These are phyloP conservation scores for Puffinus mauretanicus DNA, from an alignment of 2,113 vertebrate species.

Conservation along the genomic window DNA sequence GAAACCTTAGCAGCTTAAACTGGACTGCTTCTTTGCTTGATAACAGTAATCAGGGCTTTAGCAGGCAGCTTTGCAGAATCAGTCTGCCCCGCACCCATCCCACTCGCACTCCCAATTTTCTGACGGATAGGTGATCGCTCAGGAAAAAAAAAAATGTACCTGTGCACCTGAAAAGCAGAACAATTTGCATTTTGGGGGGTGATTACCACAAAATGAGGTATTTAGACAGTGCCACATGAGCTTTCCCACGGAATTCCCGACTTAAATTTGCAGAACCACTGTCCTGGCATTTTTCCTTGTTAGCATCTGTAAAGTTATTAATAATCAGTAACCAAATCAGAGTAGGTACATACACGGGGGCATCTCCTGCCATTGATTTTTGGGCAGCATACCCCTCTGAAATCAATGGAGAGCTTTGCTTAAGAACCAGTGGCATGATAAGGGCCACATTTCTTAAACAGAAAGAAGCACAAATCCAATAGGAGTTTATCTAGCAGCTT, in stretches of 20 bases:
- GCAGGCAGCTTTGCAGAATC: slow-evolving; percentile 40
- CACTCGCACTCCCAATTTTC: background rate
- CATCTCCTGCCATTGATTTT: background rate
- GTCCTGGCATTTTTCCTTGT: background rate
- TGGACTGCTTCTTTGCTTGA: slow-evolving; percentile 47
- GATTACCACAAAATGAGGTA: background rate
- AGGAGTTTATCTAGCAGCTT: background rate
- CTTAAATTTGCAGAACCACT: background rate
- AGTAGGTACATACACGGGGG: background rate
- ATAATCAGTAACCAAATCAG: slow-evolving; percentile 8
- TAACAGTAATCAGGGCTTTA: slow-evolving; percentile 64
- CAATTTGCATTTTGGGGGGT: background rate
- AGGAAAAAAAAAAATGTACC: background rate
- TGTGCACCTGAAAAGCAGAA: background rate
- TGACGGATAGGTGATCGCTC: background rate
- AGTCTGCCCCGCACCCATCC: background rate
- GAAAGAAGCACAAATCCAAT: slow-evolving; percentile 1
- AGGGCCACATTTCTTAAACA: background rate
- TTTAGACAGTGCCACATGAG: background rate
- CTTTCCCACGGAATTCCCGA: background rate
- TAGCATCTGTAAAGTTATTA: slow-evolving; percentile 11
- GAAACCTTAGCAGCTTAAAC: slow-evolving; percentile 61
- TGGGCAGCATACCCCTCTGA: background rate
- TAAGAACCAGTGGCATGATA: background rate
- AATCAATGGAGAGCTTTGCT: slow-evolving; percentile 25